Percentiles rank a stretch among this genome's conserved stretches.
Conservation (phyloP, 2,113 vertebrate genomes). For the Nothoprocta pentlandii region DNA sequence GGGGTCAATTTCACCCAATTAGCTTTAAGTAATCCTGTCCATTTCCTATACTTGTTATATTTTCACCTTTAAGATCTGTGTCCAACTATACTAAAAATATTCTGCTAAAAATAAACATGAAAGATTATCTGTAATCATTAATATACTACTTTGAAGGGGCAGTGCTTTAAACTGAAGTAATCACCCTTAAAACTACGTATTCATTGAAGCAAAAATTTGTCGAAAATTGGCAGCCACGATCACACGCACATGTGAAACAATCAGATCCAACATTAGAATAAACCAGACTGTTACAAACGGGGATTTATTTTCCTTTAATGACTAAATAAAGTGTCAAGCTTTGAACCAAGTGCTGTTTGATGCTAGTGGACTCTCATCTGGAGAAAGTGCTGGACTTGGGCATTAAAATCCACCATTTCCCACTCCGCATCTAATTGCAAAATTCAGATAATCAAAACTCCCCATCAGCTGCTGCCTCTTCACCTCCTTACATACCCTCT, state of each 20-base stretch:
- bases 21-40: background rate
- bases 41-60: background rate
- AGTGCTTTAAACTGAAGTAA: background rate
- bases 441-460: background rate
- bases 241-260: background rate
- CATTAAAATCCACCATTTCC: background rate
- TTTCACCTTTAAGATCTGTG: background rate
- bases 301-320: background rate
- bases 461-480: background rate
- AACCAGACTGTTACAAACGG: background rate
- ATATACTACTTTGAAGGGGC: background rate
- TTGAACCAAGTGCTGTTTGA: constrained; percentile 1
- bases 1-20: background rate
- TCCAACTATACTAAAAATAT: background rate
- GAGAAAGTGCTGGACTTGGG: background rate
- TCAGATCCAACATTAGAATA: background rate
- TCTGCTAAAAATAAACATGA: background rate
- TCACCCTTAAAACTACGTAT: background rate
- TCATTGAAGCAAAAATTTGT: too few species aligned
- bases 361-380: background rate
- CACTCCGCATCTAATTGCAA: background rate
- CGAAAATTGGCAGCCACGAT: background rate
- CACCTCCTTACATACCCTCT: background rate
- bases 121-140: background rate
- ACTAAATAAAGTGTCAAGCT: background rate